Percentiles rank a stretch among this genome's conserved stretches.
Conservation (phyloP, 2,888 invertebrate genomes). For the Lochmaea capreae region DNA sequence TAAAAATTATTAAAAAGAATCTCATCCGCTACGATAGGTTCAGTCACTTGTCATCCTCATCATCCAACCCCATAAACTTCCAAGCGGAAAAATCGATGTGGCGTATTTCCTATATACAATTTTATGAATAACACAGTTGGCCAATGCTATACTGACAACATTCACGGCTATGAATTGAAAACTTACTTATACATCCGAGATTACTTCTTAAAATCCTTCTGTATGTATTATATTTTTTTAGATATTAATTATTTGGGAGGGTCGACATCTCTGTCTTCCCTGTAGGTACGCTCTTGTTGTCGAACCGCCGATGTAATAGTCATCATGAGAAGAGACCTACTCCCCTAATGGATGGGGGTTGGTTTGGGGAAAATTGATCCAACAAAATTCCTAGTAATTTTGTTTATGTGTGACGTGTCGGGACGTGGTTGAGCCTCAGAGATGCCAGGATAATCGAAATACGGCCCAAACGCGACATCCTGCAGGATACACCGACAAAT, state of each 20-base stretch:
- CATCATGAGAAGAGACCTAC: slow-evolving; percentile 56
- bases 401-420: slow-evolving; percentile 51
- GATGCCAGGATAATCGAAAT: slow-evolving; percentile 50
- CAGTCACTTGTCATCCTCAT: slow-evolving; percentile 31
- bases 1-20: slow-evolving; percentile 30
- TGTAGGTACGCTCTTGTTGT: not conserved
- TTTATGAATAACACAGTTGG: slow-evolving; percentile 55
- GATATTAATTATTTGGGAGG: not conserved
- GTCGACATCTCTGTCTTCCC: not conserved
- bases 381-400: slow-evolving; percentile 64
- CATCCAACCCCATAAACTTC: slow-evolving; percentile 30
- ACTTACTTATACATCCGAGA: not conserved
- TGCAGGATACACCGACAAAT: slow-evolving; percentile 17
- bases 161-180: not conserved
- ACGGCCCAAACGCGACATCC: slow-evolving; percentile 46
- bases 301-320: slow-evolving; percentile 51
- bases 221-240: not conserved
- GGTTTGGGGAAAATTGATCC: slow-evolving; percentile 43
- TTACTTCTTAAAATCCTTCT: not conserved
- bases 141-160: slow-evolving; percentile 9
- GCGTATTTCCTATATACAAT: slow-evolving; percentile 53
- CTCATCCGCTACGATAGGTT: slow-evolving; percentile 23
- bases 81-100: slow-evolving; percentile 34
- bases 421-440: slow-evolving; percentile 53
- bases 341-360: slow-evolving; percentile 45